Conservation (phyloP, 2,888 invertebrate species). For the Platerodrilus igneus region DNA sequence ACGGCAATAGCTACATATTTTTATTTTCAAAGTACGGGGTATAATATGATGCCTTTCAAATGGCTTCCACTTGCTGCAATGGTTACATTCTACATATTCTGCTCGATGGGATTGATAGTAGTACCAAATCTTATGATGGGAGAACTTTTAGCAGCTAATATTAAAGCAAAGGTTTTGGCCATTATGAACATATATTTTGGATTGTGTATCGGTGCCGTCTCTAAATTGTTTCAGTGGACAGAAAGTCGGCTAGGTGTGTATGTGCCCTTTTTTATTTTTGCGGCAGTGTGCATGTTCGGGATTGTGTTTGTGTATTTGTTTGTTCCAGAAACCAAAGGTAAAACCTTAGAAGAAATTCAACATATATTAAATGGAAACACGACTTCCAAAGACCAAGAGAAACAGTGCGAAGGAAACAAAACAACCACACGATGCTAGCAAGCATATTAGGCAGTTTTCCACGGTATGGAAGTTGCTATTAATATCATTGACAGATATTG, state of each 20-base stretch:
- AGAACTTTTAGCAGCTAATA: slow-evolving; percentile 35
- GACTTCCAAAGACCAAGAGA: no score
- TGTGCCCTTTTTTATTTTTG: slow-evolving; percentile 37
- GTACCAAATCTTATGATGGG: slow-evolving; percentile 32
- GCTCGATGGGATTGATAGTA: slow-evolving; percentile 31
- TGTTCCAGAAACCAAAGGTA: slow-evolving; percentile 39
- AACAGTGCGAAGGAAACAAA: no score
- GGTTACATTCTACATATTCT: slow-evolving; percentile 27
- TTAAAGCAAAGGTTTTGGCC: slow-evolving; percentile 38
- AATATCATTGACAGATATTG: no score
- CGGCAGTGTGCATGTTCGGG: slow-evolving; percentile 30
- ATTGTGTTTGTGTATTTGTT: slow-evolving; percentile 34
- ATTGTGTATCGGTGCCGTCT: slow-evolving; percentile 30
- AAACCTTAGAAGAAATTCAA: slow-evolving; percentile 36
- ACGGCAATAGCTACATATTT: slow-evolving; percentile 31
- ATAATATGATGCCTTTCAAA: no score
- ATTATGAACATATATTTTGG: slow-evolving; percentile 36
- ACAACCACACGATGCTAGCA: no score
- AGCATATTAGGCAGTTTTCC: no score
- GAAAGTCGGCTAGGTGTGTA: slow-evolving; percentile 33
- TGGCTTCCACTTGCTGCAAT: slow-evolving; percentile 33
- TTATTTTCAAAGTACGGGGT: slow-evolving; percentile 15
- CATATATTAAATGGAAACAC: slow-evolving; percentile 27
- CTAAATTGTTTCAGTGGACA: slow-evolving; percentile 39
- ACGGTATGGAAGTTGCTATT: no score